Evolutionary conservation across 1,140 invertebrate species (phyloP).

Genomic region (Drosophila tristis): DNA sequence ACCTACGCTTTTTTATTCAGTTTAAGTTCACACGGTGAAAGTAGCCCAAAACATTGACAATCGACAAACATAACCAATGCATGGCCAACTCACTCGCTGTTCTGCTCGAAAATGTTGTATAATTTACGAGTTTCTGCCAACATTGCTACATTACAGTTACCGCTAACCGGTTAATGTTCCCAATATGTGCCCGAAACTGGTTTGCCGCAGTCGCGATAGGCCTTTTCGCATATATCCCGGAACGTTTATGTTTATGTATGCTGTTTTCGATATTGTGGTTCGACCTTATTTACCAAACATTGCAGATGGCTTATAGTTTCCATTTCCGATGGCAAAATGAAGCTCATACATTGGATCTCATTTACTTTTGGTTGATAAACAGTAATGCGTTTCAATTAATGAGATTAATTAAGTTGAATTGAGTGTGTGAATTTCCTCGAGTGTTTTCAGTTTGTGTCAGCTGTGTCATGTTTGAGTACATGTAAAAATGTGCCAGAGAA

Average conservation of each 20-base stretch:
- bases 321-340: not conserved
- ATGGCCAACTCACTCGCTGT: no score
- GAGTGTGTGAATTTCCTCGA: not conserved
- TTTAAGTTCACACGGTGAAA: no score
- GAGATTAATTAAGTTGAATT: not conserved
- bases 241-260: constrained; percentile 12
- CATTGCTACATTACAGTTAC: constrained; percentile 12
- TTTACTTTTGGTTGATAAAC: constrained; percentile 48
- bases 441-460: no score
- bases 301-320: constrained; percentile 22
- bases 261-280: constrained; percentile 22
- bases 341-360: constrained; percentile 13
- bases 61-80: no score
- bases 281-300: constrained; percentile 19
- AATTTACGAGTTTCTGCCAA: constrained; percentile 40
- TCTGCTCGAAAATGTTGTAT: constrained; percentile 22
- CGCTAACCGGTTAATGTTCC: constrained; percentile 4
- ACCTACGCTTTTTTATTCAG: no score
- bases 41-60: no score
- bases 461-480: no score
- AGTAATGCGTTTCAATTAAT: constrained; percentile 51
- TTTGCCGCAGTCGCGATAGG: not conserved
- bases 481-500: no score
- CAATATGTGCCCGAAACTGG: not conserved
- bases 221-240: not conserved